phyloP scores from a whole-genome alignment of 2,113 vertebrate genomes.

The Naja naja region DNA sequence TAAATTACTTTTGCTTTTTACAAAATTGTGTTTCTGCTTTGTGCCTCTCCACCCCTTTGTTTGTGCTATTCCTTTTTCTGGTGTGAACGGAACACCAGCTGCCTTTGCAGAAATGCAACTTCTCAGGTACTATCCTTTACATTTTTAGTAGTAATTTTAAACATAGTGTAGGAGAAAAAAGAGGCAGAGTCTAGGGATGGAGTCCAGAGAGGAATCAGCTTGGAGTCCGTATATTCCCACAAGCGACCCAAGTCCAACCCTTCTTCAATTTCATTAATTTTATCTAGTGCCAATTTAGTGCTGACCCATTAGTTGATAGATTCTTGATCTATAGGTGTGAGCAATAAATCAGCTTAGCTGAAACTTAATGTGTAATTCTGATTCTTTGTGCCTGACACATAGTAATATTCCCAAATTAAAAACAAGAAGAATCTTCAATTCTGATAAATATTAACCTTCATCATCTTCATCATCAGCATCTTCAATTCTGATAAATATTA shows the following conservation, averaged over 20 bases:
- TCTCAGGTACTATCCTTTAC: background rate
- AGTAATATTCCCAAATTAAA: background rate
- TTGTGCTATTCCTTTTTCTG: background rate
- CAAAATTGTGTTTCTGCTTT: constrained; percentile 42
- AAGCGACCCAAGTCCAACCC: background rate
- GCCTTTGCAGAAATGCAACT: rapidly evolving
- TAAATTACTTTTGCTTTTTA: constrained; percentile 67
- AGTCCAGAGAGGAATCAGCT: background rate
- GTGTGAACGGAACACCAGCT: background rate
- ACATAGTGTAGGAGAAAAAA: background rate
- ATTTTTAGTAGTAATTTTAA: background rate
- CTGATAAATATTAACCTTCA: background rate
- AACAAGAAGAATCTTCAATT: background rate
- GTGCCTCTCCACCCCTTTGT: constrained; percentile 39
- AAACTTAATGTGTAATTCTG: background rate
- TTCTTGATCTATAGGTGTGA: background rate
- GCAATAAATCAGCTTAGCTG: background rate
- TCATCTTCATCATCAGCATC: no score
- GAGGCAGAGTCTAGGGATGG: background rate
- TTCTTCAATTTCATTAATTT: background rate
- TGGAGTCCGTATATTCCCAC: background rate
- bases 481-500: background rate
- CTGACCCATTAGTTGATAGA: background rate
- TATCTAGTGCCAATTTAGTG: background rate
- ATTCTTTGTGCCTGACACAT: background rate